These are phyloP conservation scores for Pelagia noctiluca DNA, from an alignment of 30 jellyfish, hydroid and myxozoan genomes.

Conservation along the genomic window DNA sequence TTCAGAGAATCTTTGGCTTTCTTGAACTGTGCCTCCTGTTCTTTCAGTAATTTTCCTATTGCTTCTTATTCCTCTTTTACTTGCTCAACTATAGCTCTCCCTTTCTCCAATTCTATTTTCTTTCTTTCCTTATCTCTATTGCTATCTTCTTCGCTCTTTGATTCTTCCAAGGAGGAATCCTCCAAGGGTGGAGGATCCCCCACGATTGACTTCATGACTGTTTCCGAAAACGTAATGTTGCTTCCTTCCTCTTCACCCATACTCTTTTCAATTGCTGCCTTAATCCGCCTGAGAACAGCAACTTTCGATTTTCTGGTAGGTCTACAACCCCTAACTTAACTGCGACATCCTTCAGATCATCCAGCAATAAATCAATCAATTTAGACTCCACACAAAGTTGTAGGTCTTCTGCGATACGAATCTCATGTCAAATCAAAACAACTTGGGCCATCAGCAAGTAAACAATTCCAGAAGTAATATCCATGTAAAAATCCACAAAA, in stretches of 20 bases:
- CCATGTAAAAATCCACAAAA: too few species aligned
- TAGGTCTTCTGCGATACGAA: constrained; percentile 11
- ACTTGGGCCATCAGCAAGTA: background rate
- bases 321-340: constrained; percentile 1
- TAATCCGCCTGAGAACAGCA: constrained; percentile 14
- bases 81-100: background rate
- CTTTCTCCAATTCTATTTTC: too few species aligned
- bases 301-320: background rate
- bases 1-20: constrained; percentile 49
- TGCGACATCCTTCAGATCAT: constrained; percentile 17
- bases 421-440: constrained; percentile 4
- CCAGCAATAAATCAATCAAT: constrained; percentile 19
- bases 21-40: constrained; percentile 18
- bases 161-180: too few species aligned
- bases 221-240: constrained; percentile 9
- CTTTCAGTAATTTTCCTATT: constrained; percentile 11
- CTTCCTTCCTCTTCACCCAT: constrained; percentile 1
- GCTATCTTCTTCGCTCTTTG: too few species aligned
- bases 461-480: background rate
- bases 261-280: constrained; percentile 1
- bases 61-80: constrained; percentile 13
- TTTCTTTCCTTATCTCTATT: background rate
- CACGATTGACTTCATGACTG: background rate
- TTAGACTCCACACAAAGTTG: constrained; percentile 16
- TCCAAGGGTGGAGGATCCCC: constrained; percentile 12